Conservation (phyloP, 1,140 invertebrate genomes). For the Alviniconcha marisindica region DNA sequence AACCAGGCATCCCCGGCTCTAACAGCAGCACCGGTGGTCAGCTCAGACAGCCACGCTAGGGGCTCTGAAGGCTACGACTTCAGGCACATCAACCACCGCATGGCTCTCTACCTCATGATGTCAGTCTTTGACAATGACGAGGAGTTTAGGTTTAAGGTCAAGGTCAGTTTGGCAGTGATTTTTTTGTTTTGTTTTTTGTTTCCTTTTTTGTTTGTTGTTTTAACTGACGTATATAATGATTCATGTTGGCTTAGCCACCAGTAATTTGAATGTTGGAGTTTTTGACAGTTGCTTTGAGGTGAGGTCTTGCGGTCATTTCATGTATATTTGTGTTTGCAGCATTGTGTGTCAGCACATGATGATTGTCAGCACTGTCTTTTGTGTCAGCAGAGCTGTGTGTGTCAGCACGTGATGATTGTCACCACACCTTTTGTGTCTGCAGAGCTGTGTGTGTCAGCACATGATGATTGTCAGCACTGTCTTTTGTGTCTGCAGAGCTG, state of each 20-base stretch:
- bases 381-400: too few relatives aligned
- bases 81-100: constrained; percentile 63
- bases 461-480: too few relatives aligned
- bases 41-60: background rate
- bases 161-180: constrained; percentile 51
- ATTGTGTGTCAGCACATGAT: too few relatives aligned
- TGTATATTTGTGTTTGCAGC: background rate
- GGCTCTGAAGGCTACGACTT: constrained; percentile 52
- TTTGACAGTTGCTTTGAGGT: constrained; percentile 7
- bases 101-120: constrained; percentile 71
- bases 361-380: too few relatives aligned
- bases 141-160: constrained; percentile 61
- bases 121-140: constrained; percentile 65
- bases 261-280: too few relatives aligned
- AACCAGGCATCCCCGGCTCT: too few relatives aligned
- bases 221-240: background rate
- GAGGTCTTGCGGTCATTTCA: background rate
- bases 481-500: too few relatives aligned
- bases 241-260: too few relatives aligned
- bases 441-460: too few relatives aligned
- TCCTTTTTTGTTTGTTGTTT: background rate
- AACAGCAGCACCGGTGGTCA: too few relatives aligned
- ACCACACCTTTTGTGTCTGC: too few relatives aligned
- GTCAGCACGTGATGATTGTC: too few relatives aligned
- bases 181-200: background rate